Conservation (phyloP, 2,797 vertebrate genomes). For the Clarias laeviceps region DNA sequence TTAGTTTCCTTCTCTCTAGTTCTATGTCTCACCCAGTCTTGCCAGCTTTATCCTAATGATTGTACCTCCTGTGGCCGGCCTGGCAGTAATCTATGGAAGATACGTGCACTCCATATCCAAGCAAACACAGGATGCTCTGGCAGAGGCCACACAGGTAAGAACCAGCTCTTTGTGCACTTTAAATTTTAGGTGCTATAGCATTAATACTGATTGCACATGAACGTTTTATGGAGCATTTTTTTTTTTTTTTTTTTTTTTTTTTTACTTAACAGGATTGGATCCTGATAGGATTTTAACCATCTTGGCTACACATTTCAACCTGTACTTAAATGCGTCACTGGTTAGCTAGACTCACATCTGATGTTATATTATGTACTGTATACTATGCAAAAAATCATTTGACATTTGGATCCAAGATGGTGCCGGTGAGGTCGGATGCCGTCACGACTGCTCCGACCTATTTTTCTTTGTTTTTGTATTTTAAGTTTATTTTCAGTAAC, state of each 20-base stretch:
- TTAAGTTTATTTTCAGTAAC: too few relatives aligned
- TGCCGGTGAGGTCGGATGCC: too few relatives aligned
- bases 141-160: slow-evolving; percentile 90
- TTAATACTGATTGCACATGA: neutral
- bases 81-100: slow-evolving; percentile 88
- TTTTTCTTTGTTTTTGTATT: too few relatives aligned
- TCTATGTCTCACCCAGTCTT: slow-evolving; percentile 90
- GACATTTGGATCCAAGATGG: too few relatives aligned
- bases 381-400: neutral
- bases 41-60: slow-evolving; percentile 89
- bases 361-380: neutral
- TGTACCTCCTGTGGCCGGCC: slow-evolving; percentile 85
- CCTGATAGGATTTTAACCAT: neutral
- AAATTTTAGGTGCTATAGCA: neutral
- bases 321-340: neutral
- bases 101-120: slow-evolving; percentile 90
- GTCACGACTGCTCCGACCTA: too few relatives aligned
- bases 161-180: neutral
- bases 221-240: neutral
- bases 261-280: neutral
- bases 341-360: neutral
- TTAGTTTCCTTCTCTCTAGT: slow-evolving; percentile 69
- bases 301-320: neutral
- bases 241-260: neutral
- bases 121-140: slow-evolving; percentile 92